These are phyloP conservation scores for Acanthopagrus latus DNA, from an alignment of 2,797 vertebrate species.

Conservation along the genomic window DNA sequence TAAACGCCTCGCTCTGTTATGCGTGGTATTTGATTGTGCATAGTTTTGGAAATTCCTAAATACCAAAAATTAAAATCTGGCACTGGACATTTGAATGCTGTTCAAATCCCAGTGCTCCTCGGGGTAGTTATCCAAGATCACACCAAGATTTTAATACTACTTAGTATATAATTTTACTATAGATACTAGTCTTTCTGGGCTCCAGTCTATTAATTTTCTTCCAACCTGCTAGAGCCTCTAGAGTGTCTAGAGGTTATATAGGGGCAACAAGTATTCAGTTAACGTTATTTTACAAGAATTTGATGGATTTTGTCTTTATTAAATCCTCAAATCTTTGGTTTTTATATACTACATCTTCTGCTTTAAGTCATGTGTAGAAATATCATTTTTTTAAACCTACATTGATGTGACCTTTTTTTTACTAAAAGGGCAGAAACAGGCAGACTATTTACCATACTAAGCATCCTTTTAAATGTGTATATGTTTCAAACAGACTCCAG, in stretches of 20 bases:
- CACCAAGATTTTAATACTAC: neutral
- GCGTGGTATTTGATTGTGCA: slow-evolving; percentile 22
- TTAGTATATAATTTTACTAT: neutral
- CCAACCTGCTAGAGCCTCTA: neutral
- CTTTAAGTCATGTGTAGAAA: neutral
- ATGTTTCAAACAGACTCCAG: neutral
- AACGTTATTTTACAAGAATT: neutral
- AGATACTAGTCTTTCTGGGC: neutral
- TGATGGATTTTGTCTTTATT: neutral
- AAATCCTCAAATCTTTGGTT: neutral
- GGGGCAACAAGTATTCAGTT: neutral
- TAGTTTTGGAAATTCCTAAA: slow-evolving; percentile 25
- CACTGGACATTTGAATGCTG: neutral
- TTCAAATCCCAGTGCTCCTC: neutral
- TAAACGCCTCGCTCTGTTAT: slow-evolving; percentile 20
- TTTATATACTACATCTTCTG: neutral
- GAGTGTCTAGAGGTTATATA: neutral
- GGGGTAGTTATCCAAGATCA: neutral
- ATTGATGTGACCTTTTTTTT: neutral
- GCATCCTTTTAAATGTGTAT: neutral
- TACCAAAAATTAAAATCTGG: slow-evolving; percentile 29
- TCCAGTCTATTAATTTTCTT: neutral
- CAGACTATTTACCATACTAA: neutral
- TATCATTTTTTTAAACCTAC: neutral
- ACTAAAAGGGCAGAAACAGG: neutral